Base-by-base conservation (phyloP, 2,888 invertebrate genomes). In the Leptarthrus brevirostris region DNA sequence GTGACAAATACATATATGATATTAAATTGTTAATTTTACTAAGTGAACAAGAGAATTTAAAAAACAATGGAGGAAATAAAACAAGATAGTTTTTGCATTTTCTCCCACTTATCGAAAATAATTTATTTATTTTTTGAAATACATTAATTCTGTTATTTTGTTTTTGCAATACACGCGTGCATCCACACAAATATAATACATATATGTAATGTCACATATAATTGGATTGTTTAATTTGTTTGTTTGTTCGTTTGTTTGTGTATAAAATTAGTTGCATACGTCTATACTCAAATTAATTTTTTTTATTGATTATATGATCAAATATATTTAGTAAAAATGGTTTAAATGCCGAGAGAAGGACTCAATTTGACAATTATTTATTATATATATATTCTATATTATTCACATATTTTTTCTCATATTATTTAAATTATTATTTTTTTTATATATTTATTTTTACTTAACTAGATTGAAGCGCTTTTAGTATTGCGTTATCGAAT, bases 141-240 rank as follows among this genome's bases (percentile, higher is more conserved):
- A n/a, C n/a, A n/a, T n/a, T n/a, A n/a, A n/a, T n/a, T n/a, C n/a
- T n/a, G n/a, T n/a, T n/a, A n/a, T n/a, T n/a, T n/a, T n/a, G n/a
- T n/a, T n/a, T n/a, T n/a, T n/a, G n/a, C n/a, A n/a, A n/a, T n/a
- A n/a, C n/a, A n/a, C n/a, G n/a, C n/a, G n/a, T n/a, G n/a, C n/a
- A n/a, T n/a, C n/a, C n/a, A n/a, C n/a, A n/a, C n/a, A n/a, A n/a
- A n/a, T n/a, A n/a, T n/a, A n/a, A n/a, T n/a, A n/a, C n/a, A 30
- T 14, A 26, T 54, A 10, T 12, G 36, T 36, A 24, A 30, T 6
- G 36, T 40, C 58, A 58, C 58, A 58, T 18, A 18, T 56, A 30
- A 56, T 56, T 56, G 56, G 61, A n/a, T 61, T 61, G 61, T 64
- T 64, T 47, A 24, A 20, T 61, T 61, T 22, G 44, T 64, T 64